Evolutionary conservation across 2,888 invertebrate genomes (phyloP).

Genomic region (Drosophila macrospina): DNA sequence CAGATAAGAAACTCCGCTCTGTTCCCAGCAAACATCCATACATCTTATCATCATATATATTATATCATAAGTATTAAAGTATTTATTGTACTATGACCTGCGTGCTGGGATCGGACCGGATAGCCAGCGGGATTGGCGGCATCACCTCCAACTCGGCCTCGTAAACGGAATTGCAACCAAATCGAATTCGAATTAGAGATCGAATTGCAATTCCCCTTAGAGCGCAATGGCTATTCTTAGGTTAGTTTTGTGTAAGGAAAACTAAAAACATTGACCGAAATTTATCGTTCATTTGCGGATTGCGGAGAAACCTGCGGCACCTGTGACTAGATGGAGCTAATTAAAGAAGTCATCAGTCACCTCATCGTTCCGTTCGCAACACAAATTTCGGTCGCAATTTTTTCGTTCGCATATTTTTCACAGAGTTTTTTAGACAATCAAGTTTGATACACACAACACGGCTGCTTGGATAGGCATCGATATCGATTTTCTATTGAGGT

Average conservation of each 20-base stretch:
- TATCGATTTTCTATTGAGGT: conserved; percentile 42
- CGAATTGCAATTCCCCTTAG: conserved; percentile 75
- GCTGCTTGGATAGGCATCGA: conserved; percentile 57
- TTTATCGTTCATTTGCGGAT: conserved; percentile 60
- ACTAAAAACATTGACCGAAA: conserved; percentile 82
- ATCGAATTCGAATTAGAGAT: conserved; percentile 28
- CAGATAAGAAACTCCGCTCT: conserved; percentile 57
- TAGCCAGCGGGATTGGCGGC: conserved; percentile 51
- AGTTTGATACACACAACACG: conserved; percentile 80
- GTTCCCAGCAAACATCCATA: conserved; percentile 72
- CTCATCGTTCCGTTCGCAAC: conserved; percentile 50
- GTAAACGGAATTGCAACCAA: conserved; percentile 68
- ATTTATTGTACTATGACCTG: conserved; percentile 51
- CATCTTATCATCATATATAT: conserved; percentile 1
- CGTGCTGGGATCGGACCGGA: conserved; percentile 69
- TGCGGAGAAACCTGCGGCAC: conserved; percentile 26
- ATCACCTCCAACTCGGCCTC: conserved; percentile 33
- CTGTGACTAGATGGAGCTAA: conserved; percentile 21
- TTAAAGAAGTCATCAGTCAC: conserved; percentile 32
- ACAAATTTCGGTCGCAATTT: conserved; percentile 83
- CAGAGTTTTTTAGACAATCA: conserved; percentile 53
- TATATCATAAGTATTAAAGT: conserved; percentile 23
- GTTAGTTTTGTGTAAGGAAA: conserved; percentile 44
- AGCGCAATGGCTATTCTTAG: conserved; percentile 41
- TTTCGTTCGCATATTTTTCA: conserved; percentile 42